phyloP scores from a whole-genome alignment of 2,888 invertebrate species.

The Drosophila testacea region DNA sequence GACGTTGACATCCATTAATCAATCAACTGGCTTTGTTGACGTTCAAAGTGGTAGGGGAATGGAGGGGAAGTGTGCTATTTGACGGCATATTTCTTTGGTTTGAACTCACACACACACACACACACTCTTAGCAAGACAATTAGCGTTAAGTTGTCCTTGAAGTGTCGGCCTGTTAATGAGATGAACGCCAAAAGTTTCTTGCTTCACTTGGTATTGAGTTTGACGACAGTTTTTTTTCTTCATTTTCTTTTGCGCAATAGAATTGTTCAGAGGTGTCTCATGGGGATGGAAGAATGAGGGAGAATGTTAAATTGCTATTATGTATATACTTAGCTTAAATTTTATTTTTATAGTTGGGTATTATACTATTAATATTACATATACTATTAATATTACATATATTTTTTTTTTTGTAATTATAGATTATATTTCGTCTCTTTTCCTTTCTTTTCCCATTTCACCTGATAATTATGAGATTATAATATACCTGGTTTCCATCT shows the following conservation, averaged over 20 bases:
- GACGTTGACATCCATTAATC: conserved; percentile 76
- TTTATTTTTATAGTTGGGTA: too few relatives aligned
- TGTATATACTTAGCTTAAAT: too few relatives aligned
- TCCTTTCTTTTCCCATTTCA: too few relatives aligned
- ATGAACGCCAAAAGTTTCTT: conserved; percentile 44
- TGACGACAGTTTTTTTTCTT: conserved; percentile 25
- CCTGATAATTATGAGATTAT: too few relatives aligned
- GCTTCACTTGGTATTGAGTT: conserved; percentile 9
- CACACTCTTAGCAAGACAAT: conserved; percentile 49
- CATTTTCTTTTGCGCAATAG: background rate
- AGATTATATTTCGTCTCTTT: too few relatives aligned
- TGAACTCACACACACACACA: conserved; percentile 17
- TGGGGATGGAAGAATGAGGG: background rate
- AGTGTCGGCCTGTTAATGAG: conserved; percentile 51
- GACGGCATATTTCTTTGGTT: conserved; percentile 35
- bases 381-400: too few relatives aligned
- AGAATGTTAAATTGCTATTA: background rate
- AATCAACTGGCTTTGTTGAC: conserved; percentile 60
- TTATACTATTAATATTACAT: too few relatives aligned
- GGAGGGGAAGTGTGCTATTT: conserved; percentile 26
- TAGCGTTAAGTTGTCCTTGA: conserved; percentile 55
- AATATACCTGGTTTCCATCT: too few relatives aligned
- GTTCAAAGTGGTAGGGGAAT: background rate
- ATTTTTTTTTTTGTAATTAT: too few relatives aligned
- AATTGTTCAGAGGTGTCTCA: conserved; percentile 12